Evolutionary conservation across 2,888 invertebrate genomes (phyloP), one percentile per base, ranked within the genome.

Genomic region (Exocentrus adspersus): DNA sequence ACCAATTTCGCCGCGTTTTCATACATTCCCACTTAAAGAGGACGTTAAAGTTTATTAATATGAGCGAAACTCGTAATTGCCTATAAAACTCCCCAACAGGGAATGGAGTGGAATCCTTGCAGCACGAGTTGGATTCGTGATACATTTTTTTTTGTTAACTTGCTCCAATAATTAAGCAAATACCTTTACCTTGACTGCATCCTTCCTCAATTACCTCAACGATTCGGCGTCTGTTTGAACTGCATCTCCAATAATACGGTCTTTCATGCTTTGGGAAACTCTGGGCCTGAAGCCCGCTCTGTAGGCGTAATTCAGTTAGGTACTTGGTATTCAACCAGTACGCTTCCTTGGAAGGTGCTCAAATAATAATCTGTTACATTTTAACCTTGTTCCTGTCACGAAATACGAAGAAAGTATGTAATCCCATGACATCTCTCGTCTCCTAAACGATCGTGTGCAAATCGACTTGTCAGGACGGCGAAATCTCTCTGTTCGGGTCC

Each of bases 11-110:
- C 17, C 10, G 37, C 37, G 37, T 24, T 24, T 24, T 24, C 24
- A 24, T 24, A 7, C 3, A 24, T 24, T 7, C 7, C 4, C 3
- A 24, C 7, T 3, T 7, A 24, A 24, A 7, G 7, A 24, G n/a
- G n/a, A n/a, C n/a, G n/a, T n/a, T n/a, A n/a, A n/a, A n/a, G n/a
- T n/a, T n/a, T n/a, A n/a, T n/a, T n/a, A n/a, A n/a, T n/a, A n/a
- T n/a, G n/a, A n/a, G n/a, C n/a, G n/a, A n/a, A n/a, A n/a, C n/a
- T n/a, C n/a, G n/a, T n/a, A n/a, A n/a, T n/a, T n/a, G n/a, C n/a
- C n/a, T n/a, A n/a, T n/a, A 52, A 30, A 48, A 48, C 14, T 21
- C 48, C 48, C 7, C 28, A 3, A 20, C 46, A 24, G 48, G 21
- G n/a, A n/a, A n/a, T n/a, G n/a, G n/a, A n/a, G n/a, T n/a, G n/a